Evolutionary conservation across 1,140 invertebrate species (phyloP), one percentile per base, ranked within the genome.

Genomic region (Drosophila busckii): DNA sequence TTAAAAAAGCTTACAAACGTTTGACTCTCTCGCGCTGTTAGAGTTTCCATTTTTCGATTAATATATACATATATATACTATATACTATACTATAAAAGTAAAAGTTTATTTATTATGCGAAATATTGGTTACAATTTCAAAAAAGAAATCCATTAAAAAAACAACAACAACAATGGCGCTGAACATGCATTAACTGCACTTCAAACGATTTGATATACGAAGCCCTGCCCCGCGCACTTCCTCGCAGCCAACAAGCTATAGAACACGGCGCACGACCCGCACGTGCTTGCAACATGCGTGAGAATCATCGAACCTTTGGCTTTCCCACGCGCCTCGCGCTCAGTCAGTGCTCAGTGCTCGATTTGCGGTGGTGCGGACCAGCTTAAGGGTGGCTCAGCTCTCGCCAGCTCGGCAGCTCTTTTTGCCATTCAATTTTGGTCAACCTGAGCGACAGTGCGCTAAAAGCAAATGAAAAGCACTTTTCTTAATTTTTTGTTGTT

Each of bases 271-370:
- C 69, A 64, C 84, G 84, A 62, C 70, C 70, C 64, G 84, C 84
- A 86, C 84, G 84, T 86, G 84, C 46, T 66, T 50, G 38, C 60
- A 76, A 83, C 84, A 66, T 65, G 84, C 80, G 84, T 86, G 84
- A 86, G 84, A 86, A 86, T 75, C 75, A 61, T 28, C 25, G 63
- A 61, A 64, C 69, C 68, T 82, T 71, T 83, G 75, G 58, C 75
- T 86, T 86, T 86, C 84, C 84, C 84, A 86, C 84, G 84, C 64
- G 69, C 75, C 75, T 48, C 41, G 29, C 9, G 16, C 19, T 20
- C 19, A 35, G 62, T 70, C 15, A 6, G 56, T 22, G 61, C 25
- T 44, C 13, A 20, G 25, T 29, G 22, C 16, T 41, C 20, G 13
- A 29, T 9, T 16, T 25, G 16, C 28, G 67, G 66, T 70, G 66